Evolutionary conservation across 1,140 invertebrate genomes (phyloP).

Genomic region (Lepidurus couesii): DNA sequence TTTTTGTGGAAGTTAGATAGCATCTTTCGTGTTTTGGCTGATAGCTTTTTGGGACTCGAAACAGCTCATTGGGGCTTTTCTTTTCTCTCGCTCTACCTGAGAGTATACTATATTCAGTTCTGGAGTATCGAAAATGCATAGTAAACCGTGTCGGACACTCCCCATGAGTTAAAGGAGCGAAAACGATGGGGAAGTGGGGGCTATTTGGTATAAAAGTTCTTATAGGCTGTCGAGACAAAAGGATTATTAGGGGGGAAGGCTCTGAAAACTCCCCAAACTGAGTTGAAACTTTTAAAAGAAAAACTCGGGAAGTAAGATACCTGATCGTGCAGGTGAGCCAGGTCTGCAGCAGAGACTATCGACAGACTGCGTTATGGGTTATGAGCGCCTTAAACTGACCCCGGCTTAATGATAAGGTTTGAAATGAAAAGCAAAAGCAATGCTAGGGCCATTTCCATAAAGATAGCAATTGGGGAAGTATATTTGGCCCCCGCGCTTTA

Average conservation of each 20-base stretch:
- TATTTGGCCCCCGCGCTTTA: slow-evolving; percentile 6
- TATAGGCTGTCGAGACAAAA: neutral
- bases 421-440: neutral
- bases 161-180: neutral
- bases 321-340: neutral
- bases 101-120: neutral
- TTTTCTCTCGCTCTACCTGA: neutral
- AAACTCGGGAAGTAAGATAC: slow-evolving; percentile 1
- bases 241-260: slow-evolving; percentile 8
- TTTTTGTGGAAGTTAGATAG: neutral
- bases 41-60: neutral
- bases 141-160: slow-evolving; percentile 10
- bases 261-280: neutral
- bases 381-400: slow-evolving; percentile 15
- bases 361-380: neutral
- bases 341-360: neutral
- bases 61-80: neutral
- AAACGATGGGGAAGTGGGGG: neutral
- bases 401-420: neutral
- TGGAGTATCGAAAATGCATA: slow-evolving; percentile 1
- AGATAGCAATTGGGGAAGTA: slow-evolving; percentile 3
- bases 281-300: neutral
- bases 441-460: slow-evolving; percentile 4
- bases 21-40: slow-evolving; percentile 8
- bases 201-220: slow-evolving; percentile 12